These are phyloP conservation scores for Pammene fasciana DNA, from an alignment of 2,888 invertebrate genomes.

Conservation along the genomic window DNA sequence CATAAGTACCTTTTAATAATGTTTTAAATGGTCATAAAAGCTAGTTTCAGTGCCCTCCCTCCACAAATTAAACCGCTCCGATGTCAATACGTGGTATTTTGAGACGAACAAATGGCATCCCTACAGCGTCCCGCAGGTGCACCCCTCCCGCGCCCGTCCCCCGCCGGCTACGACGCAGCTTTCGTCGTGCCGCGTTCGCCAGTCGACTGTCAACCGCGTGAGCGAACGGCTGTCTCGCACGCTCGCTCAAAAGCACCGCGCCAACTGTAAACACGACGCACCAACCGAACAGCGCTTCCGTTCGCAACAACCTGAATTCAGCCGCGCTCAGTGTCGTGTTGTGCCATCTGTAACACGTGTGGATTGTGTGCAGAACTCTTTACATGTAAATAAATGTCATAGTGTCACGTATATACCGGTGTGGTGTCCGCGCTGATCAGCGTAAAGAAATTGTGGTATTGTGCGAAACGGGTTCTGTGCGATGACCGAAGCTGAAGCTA, in stretches of 20 bases:
- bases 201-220: slow-evolving; percentile 78
- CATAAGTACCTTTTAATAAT: slow-evolving; percentile 1
- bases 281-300: slow-evolving; percentile 73
- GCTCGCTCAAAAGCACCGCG: slow-evolving; percentile 65
- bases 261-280: slow-evolving; percentile 81
- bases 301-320: slow-evolving; percentile 74
- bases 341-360: slow-evolving; percentile 70
- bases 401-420: slow-evolving; percentile 68
- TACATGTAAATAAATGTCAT: slow-evolving; percentile 75
- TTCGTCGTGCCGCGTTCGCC: slow-evolving; percentile 56
- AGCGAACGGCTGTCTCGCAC: slow-evolving; percentile 58
- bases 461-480: slow-evolving; percentile 71
- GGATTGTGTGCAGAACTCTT: slow-evolving; percentile 67
- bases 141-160: slow-evolving; percentile 59
- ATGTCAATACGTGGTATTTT: slow-evolving; percentile 39
- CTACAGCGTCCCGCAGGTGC: slow-evolving; percentile 73
- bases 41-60: not conserved
- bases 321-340: slow-evolving; percentile 71
- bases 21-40: slow-evolving; percentile 5
- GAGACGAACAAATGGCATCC: slow-evolving; percentile 42
- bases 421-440: slow-evolving; percentile 71
- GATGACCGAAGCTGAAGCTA: slow-evolving; percentile 61
- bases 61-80: slow-evolving; percentile 27
- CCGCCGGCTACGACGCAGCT: slow-evolving; percentile 54
- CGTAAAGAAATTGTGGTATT: slow-evolving; percentile 72